A percentile compares a stretch with the other conserved stretches of the same genome.
phyloP scores from a whole-genome alignment of 2,113 vertebrate species.

The Crocuta crocuta region DNA sequence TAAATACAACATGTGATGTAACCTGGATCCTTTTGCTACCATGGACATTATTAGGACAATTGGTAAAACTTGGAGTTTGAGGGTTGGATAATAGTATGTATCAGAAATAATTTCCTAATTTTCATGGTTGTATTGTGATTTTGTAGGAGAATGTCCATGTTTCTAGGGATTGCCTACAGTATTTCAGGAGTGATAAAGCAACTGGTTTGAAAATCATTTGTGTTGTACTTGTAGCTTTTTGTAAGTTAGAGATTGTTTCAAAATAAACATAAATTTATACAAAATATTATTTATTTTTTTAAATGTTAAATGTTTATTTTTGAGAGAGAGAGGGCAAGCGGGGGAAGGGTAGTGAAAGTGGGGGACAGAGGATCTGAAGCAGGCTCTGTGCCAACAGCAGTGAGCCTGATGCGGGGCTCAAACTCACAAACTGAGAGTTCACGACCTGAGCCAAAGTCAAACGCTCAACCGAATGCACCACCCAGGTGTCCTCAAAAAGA shows the following conservation, averaged over 20 bases:
- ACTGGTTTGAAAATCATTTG: slow-evolving; percentile 3
- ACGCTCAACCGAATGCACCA: no score
- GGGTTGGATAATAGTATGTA: neutral
- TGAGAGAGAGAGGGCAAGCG: no score
- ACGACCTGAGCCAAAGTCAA: no score
- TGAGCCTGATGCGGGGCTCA: no score
- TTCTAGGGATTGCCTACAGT: neutral
- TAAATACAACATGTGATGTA: neutral
- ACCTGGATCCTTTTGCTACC: neutral
- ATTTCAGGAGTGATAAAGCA: neutral
- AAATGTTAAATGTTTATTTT: no score
- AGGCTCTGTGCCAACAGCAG: no score
- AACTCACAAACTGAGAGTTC: no score
- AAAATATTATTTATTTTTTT: neutral
- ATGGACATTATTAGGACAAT: neutral
- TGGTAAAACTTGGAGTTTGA: slow-evolving; percentile 12
- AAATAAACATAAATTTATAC: slow-evolving; percentile 37
- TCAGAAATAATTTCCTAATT: neutral
- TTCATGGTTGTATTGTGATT: neutral
- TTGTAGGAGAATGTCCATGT: neutral
- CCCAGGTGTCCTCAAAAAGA: neutral
- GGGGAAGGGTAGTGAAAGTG: no score
- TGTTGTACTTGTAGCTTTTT: neutral
- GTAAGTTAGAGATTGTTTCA: neutral
- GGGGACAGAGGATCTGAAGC: no score